A percentile compares a stretch with the other conserved stretches of the same genome.
These are phyloP conservation scores for Todiramphus saurophagus DNA, from an alignment of 2,113 vertebrate genomes.

Conservation along the genomic window DNA sequence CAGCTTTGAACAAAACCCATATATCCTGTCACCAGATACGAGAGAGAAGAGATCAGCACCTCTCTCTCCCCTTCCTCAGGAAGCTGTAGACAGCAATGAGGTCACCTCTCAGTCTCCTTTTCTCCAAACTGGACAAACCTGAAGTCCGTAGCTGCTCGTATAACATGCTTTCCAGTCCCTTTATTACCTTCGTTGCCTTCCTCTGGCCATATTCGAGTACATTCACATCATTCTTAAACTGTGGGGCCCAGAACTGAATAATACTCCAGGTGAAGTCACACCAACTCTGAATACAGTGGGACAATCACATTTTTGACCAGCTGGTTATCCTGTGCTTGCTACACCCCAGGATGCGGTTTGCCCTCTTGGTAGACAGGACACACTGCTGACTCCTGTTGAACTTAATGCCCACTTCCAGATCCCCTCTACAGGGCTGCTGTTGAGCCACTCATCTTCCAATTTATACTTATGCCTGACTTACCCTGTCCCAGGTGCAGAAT, in stretches of 20 bases:
- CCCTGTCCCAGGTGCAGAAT: neutral
- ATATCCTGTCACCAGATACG: fast-evolving
- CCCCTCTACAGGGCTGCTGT: neutral
- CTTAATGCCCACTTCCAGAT: too few relatives aligned
- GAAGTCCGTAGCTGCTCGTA: neutral
- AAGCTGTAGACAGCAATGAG: neutral
- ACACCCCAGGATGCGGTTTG: neutral
- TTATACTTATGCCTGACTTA: neutral
- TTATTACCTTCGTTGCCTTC: neutral
- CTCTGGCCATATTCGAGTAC: too few relatives aligned
- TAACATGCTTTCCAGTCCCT: neutral
- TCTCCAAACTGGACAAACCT: neutral
- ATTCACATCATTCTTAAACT: too few relatives aligned
- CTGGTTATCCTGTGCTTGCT: neutral
- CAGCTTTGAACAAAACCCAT: neutral
- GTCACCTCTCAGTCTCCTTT: neutral
- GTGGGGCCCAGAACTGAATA: too few relatives aligned
- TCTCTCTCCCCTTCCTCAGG: neutral
- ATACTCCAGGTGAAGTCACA: too few relatives aligned
- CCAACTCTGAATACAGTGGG: too few relatives aligned
- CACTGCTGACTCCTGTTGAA: neutral
- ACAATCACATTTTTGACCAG: neutral
- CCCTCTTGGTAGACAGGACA: neutral
- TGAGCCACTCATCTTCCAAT: neutral
- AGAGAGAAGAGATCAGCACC: neutral